These are phyloP conservation scores for Microplitis manilae DNA, from an alignment of 2,888 invertebrate species.

Conservation along the genomic window DNA sequence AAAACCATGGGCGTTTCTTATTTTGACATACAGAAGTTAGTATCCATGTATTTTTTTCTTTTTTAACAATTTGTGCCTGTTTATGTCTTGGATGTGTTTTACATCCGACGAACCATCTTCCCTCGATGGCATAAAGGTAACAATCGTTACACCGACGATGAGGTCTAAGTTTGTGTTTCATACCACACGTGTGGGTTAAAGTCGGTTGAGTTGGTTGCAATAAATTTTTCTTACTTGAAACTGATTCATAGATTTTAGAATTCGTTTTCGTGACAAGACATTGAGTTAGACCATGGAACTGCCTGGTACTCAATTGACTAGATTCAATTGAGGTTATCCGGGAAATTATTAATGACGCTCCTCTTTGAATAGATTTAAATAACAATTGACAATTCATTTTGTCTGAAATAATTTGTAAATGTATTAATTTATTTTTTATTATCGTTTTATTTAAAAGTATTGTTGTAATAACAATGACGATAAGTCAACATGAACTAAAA, in stretches of 20 bases:
- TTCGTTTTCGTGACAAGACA: conserved; percentile 3
- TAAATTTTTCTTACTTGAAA: conserved; percentile 14
- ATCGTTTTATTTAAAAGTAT: background rate
- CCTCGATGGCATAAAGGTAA: conserved; percentile 79
- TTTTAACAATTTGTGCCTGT: conserved; percentile 82
- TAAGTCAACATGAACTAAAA: too few species aligned
- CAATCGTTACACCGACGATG: conserved; percentile 85
- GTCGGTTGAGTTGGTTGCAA: conserved; percentile 61
- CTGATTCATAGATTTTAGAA: background rate
- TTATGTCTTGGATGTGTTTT: conserved; percentile 86
- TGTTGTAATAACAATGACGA: too few species aligned
- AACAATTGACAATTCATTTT: conserved; percentile 25
- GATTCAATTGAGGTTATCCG: conserved; percentile 9
- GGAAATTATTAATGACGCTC: conserved; percentile 6
- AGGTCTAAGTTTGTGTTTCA: conserved; percentile 82
- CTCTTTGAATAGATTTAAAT: conserved; percentile 18
- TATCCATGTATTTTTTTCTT: conserved; percentile 82
- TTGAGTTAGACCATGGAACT: conserved; percentile 21
- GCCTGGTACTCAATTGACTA: background rate
- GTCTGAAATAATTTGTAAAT: background rate
- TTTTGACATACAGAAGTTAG: conserved; percentile 83
- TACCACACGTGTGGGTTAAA: conserved; percentile 73
- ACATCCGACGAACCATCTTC: conserved; percentile 82
- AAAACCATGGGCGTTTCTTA: conserved; percentile 73
- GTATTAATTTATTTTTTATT: background rate